Evolutionary conservation across 2,113 vertebrate species (phyloP), one percentile per base, ranked within the genome.

Genomic region (Saccopteryx leptura): DNA sequence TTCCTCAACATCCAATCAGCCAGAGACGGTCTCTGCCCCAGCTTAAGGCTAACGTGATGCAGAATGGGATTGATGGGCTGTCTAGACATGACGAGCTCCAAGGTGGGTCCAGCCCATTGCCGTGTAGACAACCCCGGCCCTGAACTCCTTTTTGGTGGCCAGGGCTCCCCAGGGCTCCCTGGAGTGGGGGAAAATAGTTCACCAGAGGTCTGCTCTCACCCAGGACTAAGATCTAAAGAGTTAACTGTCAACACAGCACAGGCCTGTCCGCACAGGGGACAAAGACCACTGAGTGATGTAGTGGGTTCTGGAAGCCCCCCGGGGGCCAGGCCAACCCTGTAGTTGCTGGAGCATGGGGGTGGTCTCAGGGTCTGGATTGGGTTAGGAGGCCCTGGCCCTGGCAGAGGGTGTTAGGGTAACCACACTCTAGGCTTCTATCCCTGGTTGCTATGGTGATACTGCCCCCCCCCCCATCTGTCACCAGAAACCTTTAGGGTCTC

Each of bases 101-200:
- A 17, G 2, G 71, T 21, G 72, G 46, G 9, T 12, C 72, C 8
- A 6, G 14, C 78, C n/a, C 7, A 0, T 52, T 24, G 50, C n/a
- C 65, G 24, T 0, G 7, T 4, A 19, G 1, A 14, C 19, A 12
- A 23, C 33, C 1, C 33, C 2, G 2, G 21, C 11, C 54, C 23
- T 15, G 31, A 8, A 0, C 12, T 15, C 50, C 61, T 66, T 17
- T 58, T 15, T 24, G 50, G 68, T 28, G 61, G 21, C 24, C 12
- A 58, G 15, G 61, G 21, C 31, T 66, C 79, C 69, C 46, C 39
- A 4, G n/a, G 21, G 9, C 13, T 60, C 39, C 39, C 39, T 46
- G 24, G 76, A n/a, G 48, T 13, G 13, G 13, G 50, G 13, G 7
- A 61, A 61, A 74, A 8, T 24, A 31, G 19, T 69, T 72, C 26